Conservation (phyloP, 2,888 invertebrate genomes). For the Hyppa rectilinea region DNA sequence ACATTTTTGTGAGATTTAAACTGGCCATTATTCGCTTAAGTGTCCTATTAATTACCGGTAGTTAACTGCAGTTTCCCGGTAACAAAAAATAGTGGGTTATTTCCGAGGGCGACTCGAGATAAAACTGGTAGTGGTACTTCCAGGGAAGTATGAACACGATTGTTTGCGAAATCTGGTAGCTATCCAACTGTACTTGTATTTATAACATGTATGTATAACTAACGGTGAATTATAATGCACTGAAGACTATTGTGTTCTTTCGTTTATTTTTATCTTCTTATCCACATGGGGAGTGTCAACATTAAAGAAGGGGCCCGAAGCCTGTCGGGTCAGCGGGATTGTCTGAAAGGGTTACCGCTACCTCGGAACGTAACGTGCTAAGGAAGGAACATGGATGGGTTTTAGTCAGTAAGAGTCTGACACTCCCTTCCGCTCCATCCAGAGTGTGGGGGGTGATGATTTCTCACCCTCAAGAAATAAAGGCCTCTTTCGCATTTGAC, state of each 20-base stretch:
- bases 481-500: constrained; percentile 6
- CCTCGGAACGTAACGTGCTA: too few species aligned
- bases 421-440: too few species aligned
- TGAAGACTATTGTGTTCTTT: neutral
- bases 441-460: too few species aligned
- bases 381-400: too few species aligned
- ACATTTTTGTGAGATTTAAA: constrained; percentile 56
- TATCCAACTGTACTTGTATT: neutral
- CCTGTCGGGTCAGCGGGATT: too few species aligned
- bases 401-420: too few species aligned
- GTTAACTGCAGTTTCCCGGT: constrained; percentile 51
- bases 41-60: constrained; percentile 52
- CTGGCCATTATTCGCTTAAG: constrained; percentile 49
- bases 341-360: too few species aligned
- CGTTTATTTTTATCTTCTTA: neutral
- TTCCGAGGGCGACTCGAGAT: constrained; percentile 28
- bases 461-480: too few species aligned
- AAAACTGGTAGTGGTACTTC: constrained; percentile 28
- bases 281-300: too few species aligned
- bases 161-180: neutral
- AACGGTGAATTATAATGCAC: neutral
- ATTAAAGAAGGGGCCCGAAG: too few species aligned
- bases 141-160: neutral
- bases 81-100: constrained; percentile 38
- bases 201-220: neutral